Percentiles rank a stretch among this genome's conserved stretches.
phyloP scores from a whole-genome alignment of 1,140 invertebrate genomes.

The Drosophila leontia region DNA sequence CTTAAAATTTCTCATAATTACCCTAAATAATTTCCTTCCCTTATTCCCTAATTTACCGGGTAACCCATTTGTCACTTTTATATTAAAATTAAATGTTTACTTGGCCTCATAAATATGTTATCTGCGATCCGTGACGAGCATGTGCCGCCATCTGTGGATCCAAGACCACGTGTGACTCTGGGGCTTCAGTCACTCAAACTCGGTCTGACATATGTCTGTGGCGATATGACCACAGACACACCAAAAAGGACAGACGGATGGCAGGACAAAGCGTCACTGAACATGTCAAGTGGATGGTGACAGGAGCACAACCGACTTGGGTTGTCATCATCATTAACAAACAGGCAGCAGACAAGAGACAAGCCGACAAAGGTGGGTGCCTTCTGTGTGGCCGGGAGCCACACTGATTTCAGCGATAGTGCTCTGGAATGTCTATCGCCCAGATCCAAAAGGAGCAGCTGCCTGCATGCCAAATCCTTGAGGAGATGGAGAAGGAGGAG shows the following conservation, averaged over 20 bases:
- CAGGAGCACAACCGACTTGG: slow-evolving; percentile 44
- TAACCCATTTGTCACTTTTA: not conserved
- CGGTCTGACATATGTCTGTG: slow-evolving; percentile 42
- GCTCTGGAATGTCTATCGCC: slow-evolving; percentile 28
- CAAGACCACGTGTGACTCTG: slow-evolving; percentile 28
- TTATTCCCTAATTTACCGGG: not conserved
- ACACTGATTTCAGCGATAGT: slow-evolving; percentile 39
- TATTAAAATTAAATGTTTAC: slow-evolving; percentile 19
- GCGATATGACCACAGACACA: slow-evolving; percentile 36
- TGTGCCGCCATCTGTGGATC: slow-evolving; percentile 8
- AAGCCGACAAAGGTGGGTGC: slow-evolving; percentile 30
- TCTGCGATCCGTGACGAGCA: slow-evolving; percentile 15
- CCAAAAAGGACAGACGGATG: slow-evolving; percentile 26
- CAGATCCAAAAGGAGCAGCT: slow-evolving; percentile 19
- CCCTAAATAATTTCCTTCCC: not conserved
- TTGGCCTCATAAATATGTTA: slow-evolving; percentile 19
- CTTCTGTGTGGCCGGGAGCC: slow-evolving; percentile 1
- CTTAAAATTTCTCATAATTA: not conserved
- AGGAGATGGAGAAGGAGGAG: not conserved
- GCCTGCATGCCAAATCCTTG: slow-evolving; percentile 23
- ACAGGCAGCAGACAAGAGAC: slow-evolving; percentile 12
- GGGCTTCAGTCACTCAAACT: slow-evolving; percentile 28
- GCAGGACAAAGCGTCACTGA: slow-evolving; percentile 33
- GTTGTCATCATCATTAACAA: slow-evolving; percentile 52
- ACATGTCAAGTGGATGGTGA: slow-evolving; percentile 45